These are phyloP conservation scores for Okamejei kenojei DNA, from an alignment of 2,797 vertebrate species.

Conservation along the genomic window DNA sequence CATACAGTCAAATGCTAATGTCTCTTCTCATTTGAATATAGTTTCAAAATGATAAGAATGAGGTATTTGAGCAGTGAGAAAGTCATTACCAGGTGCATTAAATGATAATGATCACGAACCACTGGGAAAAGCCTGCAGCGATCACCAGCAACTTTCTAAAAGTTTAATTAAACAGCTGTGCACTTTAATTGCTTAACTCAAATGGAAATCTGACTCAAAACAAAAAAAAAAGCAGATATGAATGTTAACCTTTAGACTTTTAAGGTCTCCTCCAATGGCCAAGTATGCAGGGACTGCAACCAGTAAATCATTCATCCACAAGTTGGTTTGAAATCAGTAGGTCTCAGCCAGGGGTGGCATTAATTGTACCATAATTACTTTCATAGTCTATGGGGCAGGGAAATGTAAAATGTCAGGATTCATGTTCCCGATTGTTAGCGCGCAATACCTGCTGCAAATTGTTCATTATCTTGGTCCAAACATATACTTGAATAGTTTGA, in stretches of 20 bases:
- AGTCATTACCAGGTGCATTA: conserved; percentile 38
- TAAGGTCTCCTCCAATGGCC: neutral
- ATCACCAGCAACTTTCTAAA: conserved; percentile 37
- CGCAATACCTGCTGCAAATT: neutral
- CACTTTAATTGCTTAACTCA: conserved; percentile 37
- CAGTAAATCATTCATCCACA: neutral
- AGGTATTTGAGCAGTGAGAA: conserved; percentile 15
- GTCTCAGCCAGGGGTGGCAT: neutral
- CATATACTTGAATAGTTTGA: neutral
- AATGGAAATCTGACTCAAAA: conserved; percentile 28
- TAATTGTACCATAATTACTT: neutral
- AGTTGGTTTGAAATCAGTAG: neutral
- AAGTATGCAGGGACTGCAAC: neutral
- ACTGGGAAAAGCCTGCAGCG: conserved; percentile 32
- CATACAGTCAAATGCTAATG: neutral
- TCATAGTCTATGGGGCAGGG: neutral
- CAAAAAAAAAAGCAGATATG: conserved; percentile 8
- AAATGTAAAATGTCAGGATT: neutral
- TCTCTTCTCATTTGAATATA: conserved; percentile 26
- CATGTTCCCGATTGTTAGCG: neutral
- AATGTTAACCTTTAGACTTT: neutral
- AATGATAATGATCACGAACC: conserved; percentile 33
- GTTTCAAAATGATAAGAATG: conserved; percentile 35
- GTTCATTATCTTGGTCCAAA: neutral
- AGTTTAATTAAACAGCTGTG: conserved; percentile 38